These are phyloP conservation scores for Gortyna flavago DNA, from an alignment of 2,888 invertebrate genomes.

Conservation along the genomic window DNA sequence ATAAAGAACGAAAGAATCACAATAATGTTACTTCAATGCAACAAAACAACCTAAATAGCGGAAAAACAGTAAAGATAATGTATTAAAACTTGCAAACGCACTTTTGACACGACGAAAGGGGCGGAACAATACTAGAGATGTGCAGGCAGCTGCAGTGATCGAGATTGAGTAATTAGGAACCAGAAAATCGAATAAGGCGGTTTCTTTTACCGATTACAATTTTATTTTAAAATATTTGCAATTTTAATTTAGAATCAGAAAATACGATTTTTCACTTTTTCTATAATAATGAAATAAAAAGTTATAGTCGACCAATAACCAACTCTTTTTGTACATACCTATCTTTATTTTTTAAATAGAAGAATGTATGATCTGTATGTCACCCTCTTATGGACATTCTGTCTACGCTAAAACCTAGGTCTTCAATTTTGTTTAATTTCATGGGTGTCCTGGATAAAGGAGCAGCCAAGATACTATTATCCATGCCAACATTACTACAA, in stretches of 20 bases:
- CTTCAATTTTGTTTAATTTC: neutral
- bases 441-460: neutral
- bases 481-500: too few relatives aligned
- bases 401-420: neutral
- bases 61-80: conserved; percentile 31
- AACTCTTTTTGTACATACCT: too few relatives aligned
- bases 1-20: neutral
- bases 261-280: too few relatives aligned
- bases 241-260: neutral
- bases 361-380: neutral
- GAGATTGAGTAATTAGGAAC: too few relatives aligned
- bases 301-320: neutral
- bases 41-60: neutral
- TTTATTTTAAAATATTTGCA: neutral
- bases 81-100: conserved; percentile 61
- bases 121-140: conserved; percentile 70
- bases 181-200: neutral
- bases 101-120: conserved; percentile 75
- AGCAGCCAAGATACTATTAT: neutral
- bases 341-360: neutral
- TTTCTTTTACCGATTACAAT: neutral
- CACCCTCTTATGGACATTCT: neutral
- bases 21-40: conserved; percentile 5
- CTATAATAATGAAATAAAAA: neutral
- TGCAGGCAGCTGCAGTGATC: neutral